phyloP scores from a whole-genome alignment of 1,140 invertebrate genomes.

The Hyles euphorbiae region DNA sequence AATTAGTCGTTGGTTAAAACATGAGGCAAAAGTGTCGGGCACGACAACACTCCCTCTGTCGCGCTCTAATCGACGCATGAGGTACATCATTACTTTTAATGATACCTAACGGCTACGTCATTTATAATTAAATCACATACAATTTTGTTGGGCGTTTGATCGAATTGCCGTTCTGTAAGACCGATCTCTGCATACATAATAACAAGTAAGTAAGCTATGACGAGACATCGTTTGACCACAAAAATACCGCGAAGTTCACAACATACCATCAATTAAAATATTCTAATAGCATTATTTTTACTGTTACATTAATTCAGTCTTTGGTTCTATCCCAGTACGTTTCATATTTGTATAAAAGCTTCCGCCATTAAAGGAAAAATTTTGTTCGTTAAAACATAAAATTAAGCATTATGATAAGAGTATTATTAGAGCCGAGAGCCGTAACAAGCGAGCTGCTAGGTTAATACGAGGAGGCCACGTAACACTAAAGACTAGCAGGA shows the following conservation, averaged over 20 bases:
- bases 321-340: slow-evolving; percentile 65
- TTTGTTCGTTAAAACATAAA: slow-evolving; percentile 41
- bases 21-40: no score
- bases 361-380: slow-evolving; percentile 34
- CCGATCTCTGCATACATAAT: no score
- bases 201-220: background rate
- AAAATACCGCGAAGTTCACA: slow-evolving; percentile 27
- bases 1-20: no score
- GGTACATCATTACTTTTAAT: no score
- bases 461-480: slow-evolving; percentile 16
- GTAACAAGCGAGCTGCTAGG: slow-evolving; percentile 26
- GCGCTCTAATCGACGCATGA: no score
- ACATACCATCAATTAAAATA: slow-evolving; percentile 51
- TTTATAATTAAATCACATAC: no score
- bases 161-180: no score
- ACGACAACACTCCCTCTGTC: no score
- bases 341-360: slow-evolving; percentile 47
- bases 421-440: slow-evolving; percentile 26
- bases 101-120: no score
- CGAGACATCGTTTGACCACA: slow-evolving; percentile 19
- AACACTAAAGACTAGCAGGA: slow-evolving; percentile 41
- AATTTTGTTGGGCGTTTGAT: no score
- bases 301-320: slow-evolving; percentile 65
- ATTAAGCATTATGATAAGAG: slow-evolving; percentile 21
- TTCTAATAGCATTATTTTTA: slow-evolving; percentile 61